These are phyloP conservation scores for Acanthacorydalis orientalis DNA, from an alignment of 2,888 invertebrate species.

Conservation along the genomic window DNA sequence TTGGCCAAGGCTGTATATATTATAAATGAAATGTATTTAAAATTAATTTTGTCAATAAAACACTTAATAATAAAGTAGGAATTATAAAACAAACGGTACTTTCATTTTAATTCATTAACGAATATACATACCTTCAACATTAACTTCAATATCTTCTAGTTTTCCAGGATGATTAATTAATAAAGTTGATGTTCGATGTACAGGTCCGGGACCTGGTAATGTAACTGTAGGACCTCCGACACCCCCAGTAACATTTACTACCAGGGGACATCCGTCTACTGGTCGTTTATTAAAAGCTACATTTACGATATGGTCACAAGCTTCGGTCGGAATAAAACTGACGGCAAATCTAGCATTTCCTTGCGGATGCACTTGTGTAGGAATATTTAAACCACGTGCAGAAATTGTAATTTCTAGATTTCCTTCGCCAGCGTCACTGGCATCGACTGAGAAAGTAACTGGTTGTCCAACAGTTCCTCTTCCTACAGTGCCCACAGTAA, in stretches of 20 bases:
- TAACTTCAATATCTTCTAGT: constrained; percentile 86
- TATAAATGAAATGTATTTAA: too few species aligned
- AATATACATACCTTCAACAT: constrained; percentile 72
- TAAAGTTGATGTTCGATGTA: constrained; percentile 52
- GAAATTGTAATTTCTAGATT: constrained; percentile 94
- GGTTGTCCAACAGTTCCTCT: constrained; percentile 74
- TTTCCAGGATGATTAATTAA: constrained; percentile 68
- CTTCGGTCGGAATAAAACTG: constrained; percentile 87
- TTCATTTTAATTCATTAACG: neutral
- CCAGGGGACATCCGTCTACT: constrained; percentile 79
- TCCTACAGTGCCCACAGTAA: constrained; percentile 62
- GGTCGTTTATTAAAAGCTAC: constrained; percentile 93
- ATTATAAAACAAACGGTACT: too few species aligned
- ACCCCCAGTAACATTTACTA: constrained; percentile 55
- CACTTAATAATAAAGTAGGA: too few species aligned
- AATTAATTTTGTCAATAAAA: too few species aligned
- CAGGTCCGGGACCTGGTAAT: constrained; percentile 52
- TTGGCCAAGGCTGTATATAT: too few species aligned
- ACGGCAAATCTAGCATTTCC: constrained; percentile 86
- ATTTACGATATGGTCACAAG: constrained; percentile 88
- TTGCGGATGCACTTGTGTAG: constrained; percentile 87
- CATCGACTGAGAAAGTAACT: constrained; percentile 91
- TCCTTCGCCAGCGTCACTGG: constrained; percentile 92
- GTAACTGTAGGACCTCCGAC: constrained; percentile 50
- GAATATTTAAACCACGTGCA: constrained; percentile 81